These are phyloP conservation scores for Eumaeus atala DNA, from an alignment of 1,140 invertebrate species.

Conservation along the genomic window DNA sequence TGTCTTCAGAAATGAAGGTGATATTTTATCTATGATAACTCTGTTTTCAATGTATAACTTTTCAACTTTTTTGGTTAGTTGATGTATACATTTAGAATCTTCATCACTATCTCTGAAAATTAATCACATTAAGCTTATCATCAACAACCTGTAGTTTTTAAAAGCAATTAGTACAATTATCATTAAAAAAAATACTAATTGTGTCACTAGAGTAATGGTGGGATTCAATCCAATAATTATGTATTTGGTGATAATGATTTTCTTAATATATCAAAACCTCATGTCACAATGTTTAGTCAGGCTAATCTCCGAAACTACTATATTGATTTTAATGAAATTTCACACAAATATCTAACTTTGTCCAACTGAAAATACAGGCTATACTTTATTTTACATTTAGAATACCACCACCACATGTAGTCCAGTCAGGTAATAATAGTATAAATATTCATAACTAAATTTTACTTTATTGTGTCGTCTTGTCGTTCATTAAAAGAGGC, in stretches of 20 bases:
- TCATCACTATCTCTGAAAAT: background rate
- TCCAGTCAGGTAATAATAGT: too few relatives aligned
- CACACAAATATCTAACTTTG: too few relatives aligned
- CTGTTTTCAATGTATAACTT: conserved; percentile 13
- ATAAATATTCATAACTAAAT: too few relatives aligned
- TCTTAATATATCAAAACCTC: too few relatives aligned
- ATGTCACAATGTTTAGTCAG: too few relatives aligned
- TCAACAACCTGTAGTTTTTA: background rate
- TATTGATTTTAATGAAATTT: too few relatives aligned
- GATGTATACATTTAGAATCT: background rate
- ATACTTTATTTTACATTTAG: too few relatives aligned
- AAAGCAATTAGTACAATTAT: background rate
- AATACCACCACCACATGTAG: too few relatives aligned
- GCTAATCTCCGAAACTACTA: too few relatives aligned
- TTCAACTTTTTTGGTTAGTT: conserved; percentile 9
- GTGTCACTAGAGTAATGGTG: background rate
- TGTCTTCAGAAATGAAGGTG: conserved; percentile 17
- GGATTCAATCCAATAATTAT: background rate
- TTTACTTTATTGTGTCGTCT: too few relatives aligned
- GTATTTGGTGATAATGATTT: background rate
- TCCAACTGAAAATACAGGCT: too few relatives aligned
- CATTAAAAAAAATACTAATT: background rate
- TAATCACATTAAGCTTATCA: background rate
- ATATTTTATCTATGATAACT: conserved; percentile 17
- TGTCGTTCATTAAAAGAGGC: too few relatives aligned